A percentile compares a stretch with the other conserved stretches of the same genome.
Conservation (phyloP, 1,140 invertebrate genomes). For the Ectropis grisescens region DNA sequence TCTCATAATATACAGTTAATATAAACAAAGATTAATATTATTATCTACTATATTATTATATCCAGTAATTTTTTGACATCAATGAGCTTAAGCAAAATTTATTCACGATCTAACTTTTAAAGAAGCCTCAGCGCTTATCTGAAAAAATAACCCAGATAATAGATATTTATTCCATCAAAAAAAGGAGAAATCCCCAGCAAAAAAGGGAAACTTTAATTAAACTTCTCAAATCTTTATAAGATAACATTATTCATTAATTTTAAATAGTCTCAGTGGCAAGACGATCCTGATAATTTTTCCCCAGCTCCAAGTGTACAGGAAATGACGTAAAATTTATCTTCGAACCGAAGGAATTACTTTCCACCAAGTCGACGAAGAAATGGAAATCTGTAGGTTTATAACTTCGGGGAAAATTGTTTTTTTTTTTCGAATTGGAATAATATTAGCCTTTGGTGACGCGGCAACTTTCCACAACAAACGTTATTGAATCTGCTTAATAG, state of each 20-base stretch:
- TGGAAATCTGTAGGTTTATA: conserved; percentile 57
- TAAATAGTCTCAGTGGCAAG: conserved; percentile 45
- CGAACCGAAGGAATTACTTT: conserved; percentile 54
- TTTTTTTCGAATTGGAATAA: conserved; percentile 40
- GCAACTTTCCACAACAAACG: conserved; percentile 23
- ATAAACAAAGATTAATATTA: no score
- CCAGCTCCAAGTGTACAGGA: conserved; percentile 43
- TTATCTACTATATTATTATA: no score
- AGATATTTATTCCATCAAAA: conserved; percentile 52
- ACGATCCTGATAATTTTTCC: conserved; percentile 59
- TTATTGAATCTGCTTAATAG: conserved; percentile 23
- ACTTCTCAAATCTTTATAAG: conserved; percentile 63
- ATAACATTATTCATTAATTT: conserved; percentile 70
- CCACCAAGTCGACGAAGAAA: conserved; percentile 46
- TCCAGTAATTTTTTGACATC: no score
- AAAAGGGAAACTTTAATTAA: conserved; percentile 65
- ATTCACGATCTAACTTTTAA: conserved; percentile 33
- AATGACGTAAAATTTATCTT: conserved; percentile 63
- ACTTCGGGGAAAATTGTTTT: conserved; percentile 48
- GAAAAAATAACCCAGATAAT: conserved; percentile 49
- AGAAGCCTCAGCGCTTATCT: no score
- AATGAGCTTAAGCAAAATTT: no score
- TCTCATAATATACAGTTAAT: no score
- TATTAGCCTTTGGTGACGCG: conserved; percentile 30
- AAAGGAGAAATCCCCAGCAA: conserved; percentile 31